phyloP scores from a whole-genome alignment of 2,113 vertebrate species.

The Pandion haliaetus region DNA sequence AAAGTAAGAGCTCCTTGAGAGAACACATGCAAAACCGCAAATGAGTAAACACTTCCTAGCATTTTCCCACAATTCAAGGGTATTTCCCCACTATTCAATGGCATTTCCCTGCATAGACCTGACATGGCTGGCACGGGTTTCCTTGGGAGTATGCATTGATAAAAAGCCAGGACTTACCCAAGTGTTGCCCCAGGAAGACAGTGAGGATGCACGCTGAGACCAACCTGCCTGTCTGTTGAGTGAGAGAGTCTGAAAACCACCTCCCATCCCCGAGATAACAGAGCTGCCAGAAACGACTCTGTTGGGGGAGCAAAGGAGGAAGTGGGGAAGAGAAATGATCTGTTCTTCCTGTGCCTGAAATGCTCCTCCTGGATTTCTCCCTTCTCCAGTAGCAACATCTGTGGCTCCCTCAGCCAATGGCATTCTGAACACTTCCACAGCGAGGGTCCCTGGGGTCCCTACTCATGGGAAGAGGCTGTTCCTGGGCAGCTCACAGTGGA shows the following conservation, averaged over 20 bases:
- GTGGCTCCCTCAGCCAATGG: background rate
- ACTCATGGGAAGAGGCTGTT: too few species aligned
- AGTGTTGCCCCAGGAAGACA: background rate
- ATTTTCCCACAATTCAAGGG: too few species aligned
- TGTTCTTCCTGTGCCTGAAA: background rate
- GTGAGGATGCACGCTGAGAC: background rate
- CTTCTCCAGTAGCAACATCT: background rate
- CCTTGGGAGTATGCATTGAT: accelerated
- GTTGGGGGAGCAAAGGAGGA: background rate
- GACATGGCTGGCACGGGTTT: background rate
- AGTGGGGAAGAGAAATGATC: background rate
- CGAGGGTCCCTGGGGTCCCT: too few species aligned
- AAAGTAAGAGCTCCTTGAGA: too few species aligned
- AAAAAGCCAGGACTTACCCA: background rate
- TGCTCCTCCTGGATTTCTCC: background rate
- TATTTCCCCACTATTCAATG: too few species aligned
- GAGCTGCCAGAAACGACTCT: background rate
- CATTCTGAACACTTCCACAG: background rate
- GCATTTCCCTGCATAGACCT: too few species aligned
- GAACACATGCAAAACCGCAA: too few species aligned
- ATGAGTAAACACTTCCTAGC: too few species aligned
- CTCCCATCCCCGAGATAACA: background rate
- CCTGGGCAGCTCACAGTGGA: too few species aligned
- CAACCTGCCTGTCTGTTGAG: too few species aligned
- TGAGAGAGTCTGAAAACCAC: background rate